A percentile compares a stretch with the other conserved stretches of the same genome.
These are phyloP conservation scores for Agriopis leucophaearia DNA, from an alignment of 2,888 invertebrate species.

Conservation along the genomic window DNA sequence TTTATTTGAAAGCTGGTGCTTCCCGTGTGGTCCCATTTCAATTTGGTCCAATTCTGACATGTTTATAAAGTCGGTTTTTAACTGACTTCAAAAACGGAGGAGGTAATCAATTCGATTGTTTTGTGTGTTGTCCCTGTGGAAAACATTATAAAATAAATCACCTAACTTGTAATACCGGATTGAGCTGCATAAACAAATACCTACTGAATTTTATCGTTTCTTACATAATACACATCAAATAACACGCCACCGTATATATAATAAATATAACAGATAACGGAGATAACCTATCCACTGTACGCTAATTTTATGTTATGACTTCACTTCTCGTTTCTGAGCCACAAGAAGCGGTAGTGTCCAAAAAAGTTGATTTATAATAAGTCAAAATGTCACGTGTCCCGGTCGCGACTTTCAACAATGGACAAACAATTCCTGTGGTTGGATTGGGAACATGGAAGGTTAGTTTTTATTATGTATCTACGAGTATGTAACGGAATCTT, in stretches of 20 bases:
- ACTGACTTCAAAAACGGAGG: no score
- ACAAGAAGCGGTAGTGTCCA: conserved; percentile 28
- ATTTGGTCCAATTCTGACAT: no score
- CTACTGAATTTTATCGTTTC: conserved; percentile 1
- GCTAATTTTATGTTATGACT: background rate
- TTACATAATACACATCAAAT: conserved; percentile 1
- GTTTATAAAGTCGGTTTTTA: no score
- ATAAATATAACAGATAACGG: conserved; percentile 12
- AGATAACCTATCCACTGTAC: conserved; percentile 25
- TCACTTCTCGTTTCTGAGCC: conserved; percentile 28
- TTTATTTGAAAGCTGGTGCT: no score
- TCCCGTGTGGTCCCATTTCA: no score
- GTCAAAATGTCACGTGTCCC: conserved; percentile 61
- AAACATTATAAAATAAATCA: no score
- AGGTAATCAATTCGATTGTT: no score
- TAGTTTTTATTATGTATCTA: conserved; percentile 26
- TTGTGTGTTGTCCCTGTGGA: no score
- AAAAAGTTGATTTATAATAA: conserved; percentile 8
- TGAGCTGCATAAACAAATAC: background rate
- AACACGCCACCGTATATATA: background rate
- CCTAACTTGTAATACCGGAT: background rate
- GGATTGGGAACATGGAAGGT: conserved; percentile 73
- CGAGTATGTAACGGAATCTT: no score
- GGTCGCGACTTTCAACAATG: conserved; percentile 61
- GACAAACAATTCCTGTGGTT: conserved; percentile 62